Conservation (phyloP, 2,888 invertebrate genomes). For the Microchrysa polita region DNA sequence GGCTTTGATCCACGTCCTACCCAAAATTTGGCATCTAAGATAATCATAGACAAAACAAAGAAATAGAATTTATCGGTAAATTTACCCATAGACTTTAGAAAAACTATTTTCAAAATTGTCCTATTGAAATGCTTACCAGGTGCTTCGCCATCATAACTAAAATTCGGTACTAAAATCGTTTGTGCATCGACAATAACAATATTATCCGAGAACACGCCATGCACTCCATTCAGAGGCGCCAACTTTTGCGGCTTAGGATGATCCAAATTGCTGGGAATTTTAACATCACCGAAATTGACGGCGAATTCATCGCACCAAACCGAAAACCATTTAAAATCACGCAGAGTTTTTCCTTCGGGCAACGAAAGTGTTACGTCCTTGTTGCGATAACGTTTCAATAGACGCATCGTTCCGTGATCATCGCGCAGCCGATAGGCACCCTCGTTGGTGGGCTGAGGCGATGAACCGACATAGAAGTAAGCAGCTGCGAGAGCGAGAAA, state of each 20-base stretch:
- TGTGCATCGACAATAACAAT: slow-evolving; percentile 93
- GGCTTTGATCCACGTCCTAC: slow-evolving; percentile 85
- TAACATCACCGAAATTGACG: slow-evolving; percentile 90
- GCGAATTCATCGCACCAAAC: slow-evolving; percentile 92
- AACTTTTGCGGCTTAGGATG: slow-evolving; percentile 87
- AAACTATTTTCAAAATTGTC: no score
- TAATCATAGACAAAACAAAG: slow-evolving; percentile 56
- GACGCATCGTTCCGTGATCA: slow-evolving; percentile 81
- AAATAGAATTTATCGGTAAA: background rate
- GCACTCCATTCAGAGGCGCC: slow-evolving; percentile 78
- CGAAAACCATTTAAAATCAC: slow-evolving; percentile 86
- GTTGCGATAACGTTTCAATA: slow-evolving; percentile 82
- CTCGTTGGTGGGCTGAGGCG: slow-evolving; percentile 72
- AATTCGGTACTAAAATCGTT: slow-evolving; percentile 88
- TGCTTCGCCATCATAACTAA: slow-evolving; percentile 92
- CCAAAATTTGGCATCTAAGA: slow-evolving; percentile 97
- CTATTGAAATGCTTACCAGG: slow-evolving; percentile 72
- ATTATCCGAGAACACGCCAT: slow-evolving; percentile 85
- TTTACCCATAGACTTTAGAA: no score
- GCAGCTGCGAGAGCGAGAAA: slow-evolving; percentile 76
- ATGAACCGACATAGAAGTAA: slow-evolving; percentile 87
- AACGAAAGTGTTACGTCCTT: slow-evolving; percentile 85
- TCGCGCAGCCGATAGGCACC: slow-evolving; percentile 80
- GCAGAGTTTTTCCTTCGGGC: slow-evolving; percentile 86
- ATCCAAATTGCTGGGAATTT: slow-evolving; percentile 79